Percentiles rank a stretch among this genome's conserved stretches.
phyloP scores from a whole-genome alignment of 2,797 vertebrate genomes.

The Rhinoraja longicauda region DNA sequence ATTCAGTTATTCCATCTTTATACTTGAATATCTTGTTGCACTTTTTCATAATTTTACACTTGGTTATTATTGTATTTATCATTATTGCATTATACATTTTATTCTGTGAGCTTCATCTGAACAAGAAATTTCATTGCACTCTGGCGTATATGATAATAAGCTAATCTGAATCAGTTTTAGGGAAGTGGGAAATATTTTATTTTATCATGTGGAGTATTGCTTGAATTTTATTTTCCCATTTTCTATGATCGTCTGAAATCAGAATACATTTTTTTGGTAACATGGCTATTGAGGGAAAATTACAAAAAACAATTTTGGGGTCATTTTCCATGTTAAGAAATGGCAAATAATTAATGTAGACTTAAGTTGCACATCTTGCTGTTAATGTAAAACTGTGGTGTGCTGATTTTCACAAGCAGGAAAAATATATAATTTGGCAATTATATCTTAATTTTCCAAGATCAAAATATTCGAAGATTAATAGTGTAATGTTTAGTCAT shows the following conservation, averaged over 20 bases:
- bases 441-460: too few relatives aligned
- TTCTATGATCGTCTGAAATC: neutral
- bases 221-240: neutral
- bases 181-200: neutral
- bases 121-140: too few relatives aligned
- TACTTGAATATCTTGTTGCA: too few relatives aligned
- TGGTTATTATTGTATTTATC: too few relatives aligned
- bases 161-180: too few relatives aligned
- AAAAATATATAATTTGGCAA: constrained; percentile 14
- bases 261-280: neutral
- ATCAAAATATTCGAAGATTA: too few relatives aligned
- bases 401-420: constrained; percentile 15
- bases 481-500: neutral
- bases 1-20: too few relatives aligned
- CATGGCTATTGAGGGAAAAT: neutral
- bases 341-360: constrained; percentile 22
- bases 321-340: neutral
- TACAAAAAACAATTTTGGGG: neutral
- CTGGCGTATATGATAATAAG: too few relatives aligned
- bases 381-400: neutral
- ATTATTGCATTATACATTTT: too few relatives aligned
- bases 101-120: too few relatives aligned
- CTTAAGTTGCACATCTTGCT: constrained; percentile 13
- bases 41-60: too few relatives aligned
- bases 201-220: too few relatives aligned